These are phyloP conservation scores for Arvicanthis niloticus DNA, from an alignment of 2,113 vertebrate genomes.

Conservation along the genomic window DNA sequence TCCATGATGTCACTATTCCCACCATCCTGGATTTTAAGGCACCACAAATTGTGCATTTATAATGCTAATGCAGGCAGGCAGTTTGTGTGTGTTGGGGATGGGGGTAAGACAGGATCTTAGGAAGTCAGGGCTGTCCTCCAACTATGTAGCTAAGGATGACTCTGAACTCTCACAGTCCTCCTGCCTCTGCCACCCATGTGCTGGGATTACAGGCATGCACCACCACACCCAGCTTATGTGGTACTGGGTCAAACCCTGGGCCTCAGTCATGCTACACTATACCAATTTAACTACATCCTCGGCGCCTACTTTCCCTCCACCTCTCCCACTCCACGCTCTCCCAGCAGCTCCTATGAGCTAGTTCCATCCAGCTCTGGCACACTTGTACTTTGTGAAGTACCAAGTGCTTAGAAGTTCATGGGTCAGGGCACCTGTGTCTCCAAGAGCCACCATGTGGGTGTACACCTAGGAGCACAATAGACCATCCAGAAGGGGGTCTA, in stretches of 20 bases:
- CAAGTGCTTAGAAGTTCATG: not conserved
- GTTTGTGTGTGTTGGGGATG: not conserved
- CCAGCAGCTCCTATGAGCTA: not conserved
- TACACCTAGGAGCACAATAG: not conserved
- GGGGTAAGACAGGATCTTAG: not conserved
- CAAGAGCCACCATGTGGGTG: not conserved
- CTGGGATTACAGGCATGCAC: not conserved
- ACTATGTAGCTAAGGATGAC: not conserved
- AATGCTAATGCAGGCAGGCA: not conserved
- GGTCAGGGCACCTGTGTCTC: not conserved
- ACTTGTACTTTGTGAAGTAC: not conserved
- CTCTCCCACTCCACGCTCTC: fast-evolving
- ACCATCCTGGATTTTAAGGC: fast-evolving
- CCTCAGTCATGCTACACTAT: not conserved
- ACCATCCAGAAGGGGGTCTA: not conserved
- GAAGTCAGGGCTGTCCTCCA: not conserved
- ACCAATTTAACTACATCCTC: not conserved
- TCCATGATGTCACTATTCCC: not conserved
- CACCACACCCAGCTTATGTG: not conserved
- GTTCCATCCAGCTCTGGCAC: not conserved
- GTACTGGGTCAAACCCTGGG: not conserved
- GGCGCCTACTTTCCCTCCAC: not conserved
- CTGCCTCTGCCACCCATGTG: not conserved
- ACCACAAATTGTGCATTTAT: not conserved
- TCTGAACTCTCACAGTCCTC: no score